phyloP scores from a whole-genome alignment of 2,888 invertebrate genomes.

The Drosophila lutescens region DNA sequence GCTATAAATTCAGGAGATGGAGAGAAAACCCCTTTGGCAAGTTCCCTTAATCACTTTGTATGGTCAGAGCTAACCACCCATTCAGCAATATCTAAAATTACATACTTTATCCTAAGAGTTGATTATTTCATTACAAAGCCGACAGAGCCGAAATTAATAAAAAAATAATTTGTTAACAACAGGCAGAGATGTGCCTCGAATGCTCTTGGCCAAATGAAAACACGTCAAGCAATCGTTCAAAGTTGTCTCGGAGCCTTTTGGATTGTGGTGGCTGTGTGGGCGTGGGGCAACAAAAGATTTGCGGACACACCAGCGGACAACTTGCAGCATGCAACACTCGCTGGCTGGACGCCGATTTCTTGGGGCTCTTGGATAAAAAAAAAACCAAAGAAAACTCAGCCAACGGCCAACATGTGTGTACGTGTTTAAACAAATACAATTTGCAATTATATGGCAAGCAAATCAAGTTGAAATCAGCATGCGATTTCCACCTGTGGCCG shows the following conservation, averaged over 20 bases:
- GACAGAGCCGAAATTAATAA: constrained; percentile 31
- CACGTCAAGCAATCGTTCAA: constrained; percentile 74
- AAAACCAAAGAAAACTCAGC: constrained; percentile 13
- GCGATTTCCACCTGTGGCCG: constrained; percentile 79
- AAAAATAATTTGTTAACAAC: constrained; percentile 56
- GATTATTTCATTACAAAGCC: constrained; percentile 66
- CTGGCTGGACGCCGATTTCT: constrained; percentile 64
- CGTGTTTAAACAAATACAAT: constrained; percentile 80
- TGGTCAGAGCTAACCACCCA: neutral
- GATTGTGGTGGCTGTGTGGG: constrained; percentile 56
- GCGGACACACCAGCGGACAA: constrained; percentile 49
- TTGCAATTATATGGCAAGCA: constrained; percentile 79
- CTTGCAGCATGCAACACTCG: constrained; percentile 72
- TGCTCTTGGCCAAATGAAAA: constrained; percentile 33
- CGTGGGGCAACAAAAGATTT: constrained; percentile 60
- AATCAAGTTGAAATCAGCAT: constrained; percentile 77
- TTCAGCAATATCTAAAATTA: neutral
- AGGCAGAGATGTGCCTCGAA: constrained; percentile 30
- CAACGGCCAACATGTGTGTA: constrained; percentile 50
- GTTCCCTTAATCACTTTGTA: neutral
- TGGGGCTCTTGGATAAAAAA: constrained; percentile 41
- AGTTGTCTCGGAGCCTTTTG: constrained; percentile 47
- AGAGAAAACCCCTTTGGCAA: neutral
- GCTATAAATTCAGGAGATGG: neutral
- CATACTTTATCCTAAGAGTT: constrained; percentile 10